phyloP scores from a whole-genome alignment of 2,113 vertebrate species.

The Ptilonorhynchus violaceus region DNA sequence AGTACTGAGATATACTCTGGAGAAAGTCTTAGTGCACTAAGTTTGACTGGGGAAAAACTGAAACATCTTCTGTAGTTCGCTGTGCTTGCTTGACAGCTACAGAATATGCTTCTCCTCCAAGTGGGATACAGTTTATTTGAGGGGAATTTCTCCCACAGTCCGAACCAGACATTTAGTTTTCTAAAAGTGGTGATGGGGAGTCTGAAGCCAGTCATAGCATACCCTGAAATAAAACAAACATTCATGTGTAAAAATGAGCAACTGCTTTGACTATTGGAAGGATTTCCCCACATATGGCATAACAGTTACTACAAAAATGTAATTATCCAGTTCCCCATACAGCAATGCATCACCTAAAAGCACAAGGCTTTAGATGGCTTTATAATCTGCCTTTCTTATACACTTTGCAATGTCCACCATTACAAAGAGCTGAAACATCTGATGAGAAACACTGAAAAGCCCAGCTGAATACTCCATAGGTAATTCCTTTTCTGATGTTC shows the following conservation, averaged over 20 bases:
- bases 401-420: too few species aligned
- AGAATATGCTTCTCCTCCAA: conserved; percentile 52
- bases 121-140: conserved; percentile 28
- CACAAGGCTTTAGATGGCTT: background rate
- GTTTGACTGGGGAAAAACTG: conserved; percentile 45
- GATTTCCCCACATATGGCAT: background rate
- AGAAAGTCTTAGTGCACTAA: conserved; percentile 39
- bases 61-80: conserved; percentile 39
- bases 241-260: background rate
- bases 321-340: background rate
- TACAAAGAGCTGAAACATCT: background rate
- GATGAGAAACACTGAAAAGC: background rate
- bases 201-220: conserved; percentile 64
- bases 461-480: accelerated
- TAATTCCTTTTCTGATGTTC: background rate
- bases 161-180: conserved; percentile 62
- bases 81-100: conserved; percentile 46
- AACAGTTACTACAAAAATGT: background rate
- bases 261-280: background rate
- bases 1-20: conserved; percentile 49
- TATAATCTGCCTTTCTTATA: background rate
- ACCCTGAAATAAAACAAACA: conserved; percentile 57
- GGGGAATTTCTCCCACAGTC: conserved; percentile 64
- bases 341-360: background rate
- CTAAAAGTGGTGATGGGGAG: conserved; percentile 58